A percentile compares a stretch with the other conserved stretches of the same genome.
phyloP scores from a whole-genome alignment of 1,140 invertebrate genomes.

The Tetraneura akinire region DNA sequence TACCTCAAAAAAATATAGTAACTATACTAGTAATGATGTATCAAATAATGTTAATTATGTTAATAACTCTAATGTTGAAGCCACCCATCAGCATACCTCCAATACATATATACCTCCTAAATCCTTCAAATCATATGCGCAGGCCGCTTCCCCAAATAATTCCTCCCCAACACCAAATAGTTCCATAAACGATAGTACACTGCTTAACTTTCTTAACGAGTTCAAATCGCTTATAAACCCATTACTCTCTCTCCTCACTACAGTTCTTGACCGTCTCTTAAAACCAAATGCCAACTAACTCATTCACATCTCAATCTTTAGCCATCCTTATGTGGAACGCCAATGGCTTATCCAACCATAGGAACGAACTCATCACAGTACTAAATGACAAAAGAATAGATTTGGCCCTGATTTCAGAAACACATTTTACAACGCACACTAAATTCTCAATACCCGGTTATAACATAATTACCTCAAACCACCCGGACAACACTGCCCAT shows the following conservation, averaged over 20 bases:
- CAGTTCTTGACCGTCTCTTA: constrained; percentile 16
- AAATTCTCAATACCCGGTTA: constrained; percentile 9
- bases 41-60: constrained; percentile 1
- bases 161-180: not conserved
- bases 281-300: constrained; percentile 21
- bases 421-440: not conserved
- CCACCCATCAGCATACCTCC: not conserved
- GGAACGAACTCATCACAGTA: constrained; percentile 53
- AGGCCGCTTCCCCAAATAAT: not conserved
- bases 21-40: not conserved
- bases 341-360: constrained; percentile 53
- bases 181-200: not conserved
- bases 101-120: not conserved
- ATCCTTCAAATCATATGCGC: not conserved
- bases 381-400: constrained; percentile 53
- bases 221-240: constrained; percentile 34
- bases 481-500: not conserved
- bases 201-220: not conserved
- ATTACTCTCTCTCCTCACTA: constrained; percentile 24
- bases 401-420: constrained; percentile 21
- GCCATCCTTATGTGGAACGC: constrained; percentile 52
- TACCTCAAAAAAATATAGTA: not conserved
- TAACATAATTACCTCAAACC: too few relatives aligned
- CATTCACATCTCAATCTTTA: not conserved
- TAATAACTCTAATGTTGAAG: not conserved